Percentiles rank a stretch among this genome's conserved stretches.
Evolutionary conservation across 2,888 invertebrate species (phyloP).

Genomic region (Catocala fraxini): DNA sequence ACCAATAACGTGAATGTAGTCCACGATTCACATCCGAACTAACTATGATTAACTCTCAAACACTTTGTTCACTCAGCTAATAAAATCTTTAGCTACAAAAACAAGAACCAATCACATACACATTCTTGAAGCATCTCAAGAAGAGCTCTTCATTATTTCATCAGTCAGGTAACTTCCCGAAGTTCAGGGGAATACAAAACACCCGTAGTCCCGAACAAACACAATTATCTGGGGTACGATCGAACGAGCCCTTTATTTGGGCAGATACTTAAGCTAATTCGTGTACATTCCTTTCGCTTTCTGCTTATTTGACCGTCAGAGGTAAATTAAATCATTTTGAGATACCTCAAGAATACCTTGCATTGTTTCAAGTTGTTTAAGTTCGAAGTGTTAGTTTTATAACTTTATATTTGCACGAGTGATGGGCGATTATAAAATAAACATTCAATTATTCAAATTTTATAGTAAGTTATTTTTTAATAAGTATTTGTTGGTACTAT

Average conservation of each 20-base stretch:
- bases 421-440: too few species aligned
- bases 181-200: conserved; percentile 38
- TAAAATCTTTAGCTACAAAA: conserved; percentile 10
- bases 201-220: conserved; percentile 40
- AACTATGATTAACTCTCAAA: conserved; percentile 2
- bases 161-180: conserved; percentile 31
- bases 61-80: not conserved
- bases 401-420: not conserved
- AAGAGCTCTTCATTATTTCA: conserved; percentile 39
- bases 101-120: conserved; percentile 31
- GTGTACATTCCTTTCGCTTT: conserved; percentile 11
- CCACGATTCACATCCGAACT: too few species aligned
- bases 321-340: conserved; percentile 16
- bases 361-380: not conserved
- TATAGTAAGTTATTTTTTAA: too few species aligned
- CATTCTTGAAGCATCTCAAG: conserved; percentile 7
- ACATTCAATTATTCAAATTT: too few species aligned
- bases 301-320: conserved; percentile 10
- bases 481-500: too few species aligned
- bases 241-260: conserved; percentile 37
- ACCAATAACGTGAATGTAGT: too few species aligned
- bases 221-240: conserved; percentile 40
- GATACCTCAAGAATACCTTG: not conserved
- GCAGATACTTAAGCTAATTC: conserved; percentile 48
- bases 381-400: not conserved